Base-by-base conservation (phyloP, 2,888 invertebrate species). In the Caradrina kadenii region DNA sequence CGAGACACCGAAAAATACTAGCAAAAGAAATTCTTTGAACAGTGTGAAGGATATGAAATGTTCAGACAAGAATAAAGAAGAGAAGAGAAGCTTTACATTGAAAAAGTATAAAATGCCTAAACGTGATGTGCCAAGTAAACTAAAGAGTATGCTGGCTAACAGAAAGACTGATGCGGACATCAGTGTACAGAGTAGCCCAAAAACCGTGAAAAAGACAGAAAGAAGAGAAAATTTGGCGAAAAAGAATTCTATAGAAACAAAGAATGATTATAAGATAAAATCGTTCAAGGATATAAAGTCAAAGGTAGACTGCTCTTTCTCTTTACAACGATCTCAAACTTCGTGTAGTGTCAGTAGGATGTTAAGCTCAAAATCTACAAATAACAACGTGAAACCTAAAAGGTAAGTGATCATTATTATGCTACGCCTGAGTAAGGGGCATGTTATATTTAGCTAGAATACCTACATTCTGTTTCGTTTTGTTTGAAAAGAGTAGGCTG, bases 241-340 rank as follows among this genome's bases (percentile, higher is more conserved):
- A 83, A 95, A 95, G 84, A 93, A 90, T 80, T 88, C 92, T 10
- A 97, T 97, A 63, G 98, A 98, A 61, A 97, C 98, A 97, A 98
- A 97, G 92, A 96, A 94, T 61, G 97, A 98, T 84, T 97, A 96
- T 82, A 97, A 97, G 86, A 96, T 96, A 50, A 97, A 97, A 88
- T 97, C 97, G 15, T 97, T 97, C 80, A 98, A 98, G 92, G 98
- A 99, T 90, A 97, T 99, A 48, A 99, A 99, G 92, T 98, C 99
- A 58, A 98, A 98, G 93, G 97, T 98, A 73, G 96, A 96, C 79
- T 96, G 97, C 87, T 95, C 96, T 22, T 94, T 94, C 86, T 94
- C 95, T 11, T 88, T 95, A 78, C 95, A 96, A 91, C 89, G 95
- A 75, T 95, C 95, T 60, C 95, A 95, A 86, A 96, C 96, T 68